Conservation (phyloP, 2,113 vertebrate genomes). For the Coracopsis vasa region DNA sequence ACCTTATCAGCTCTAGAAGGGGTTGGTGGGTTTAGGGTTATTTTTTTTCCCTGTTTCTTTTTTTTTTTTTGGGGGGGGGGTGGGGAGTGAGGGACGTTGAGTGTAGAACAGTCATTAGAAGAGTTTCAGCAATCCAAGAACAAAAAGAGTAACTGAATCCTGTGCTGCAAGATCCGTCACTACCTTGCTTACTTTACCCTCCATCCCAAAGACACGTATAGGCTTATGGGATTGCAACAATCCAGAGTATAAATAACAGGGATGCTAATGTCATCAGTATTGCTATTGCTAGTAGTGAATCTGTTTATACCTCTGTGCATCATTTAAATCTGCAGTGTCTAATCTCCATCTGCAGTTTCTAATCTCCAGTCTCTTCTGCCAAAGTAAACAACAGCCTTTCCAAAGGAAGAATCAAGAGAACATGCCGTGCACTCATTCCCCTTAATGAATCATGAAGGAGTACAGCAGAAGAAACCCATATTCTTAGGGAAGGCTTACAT, state of each 20-base stretch:
- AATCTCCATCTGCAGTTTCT: background rate
- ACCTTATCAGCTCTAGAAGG: background rate
- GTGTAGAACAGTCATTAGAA: background rate
- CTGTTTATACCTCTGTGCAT: background rate
- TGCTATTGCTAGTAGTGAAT: background rate
- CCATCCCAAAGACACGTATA: background rate
- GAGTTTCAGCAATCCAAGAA: background rate
- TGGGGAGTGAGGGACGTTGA: background rate
- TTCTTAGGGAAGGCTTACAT: background rate
- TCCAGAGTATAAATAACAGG: background rate
- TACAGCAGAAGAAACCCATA: background rate
- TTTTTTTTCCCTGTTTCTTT: background rate
- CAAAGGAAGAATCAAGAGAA: background rate
- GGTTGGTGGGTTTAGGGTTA: background rate
- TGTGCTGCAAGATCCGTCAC: background rate
- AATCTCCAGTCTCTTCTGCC: background rate
- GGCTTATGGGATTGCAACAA: background rate
- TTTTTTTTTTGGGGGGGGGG: accelerated
- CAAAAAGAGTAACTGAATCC: background rate
- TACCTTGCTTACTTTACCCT: background rate
- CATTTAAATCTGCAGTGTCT: background rate
- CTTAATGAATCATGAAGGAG: background rate
- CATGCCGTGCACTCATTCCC: background rate
- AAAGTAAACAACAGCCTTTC: background rate
- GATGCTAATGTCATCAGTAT: background rate